Percentiles rank a stretch among this genome's conserved stretches.
Conservation (phyloP, 2,797 vertebrate genomes). For the Tenualosa ilisha region DNA sequence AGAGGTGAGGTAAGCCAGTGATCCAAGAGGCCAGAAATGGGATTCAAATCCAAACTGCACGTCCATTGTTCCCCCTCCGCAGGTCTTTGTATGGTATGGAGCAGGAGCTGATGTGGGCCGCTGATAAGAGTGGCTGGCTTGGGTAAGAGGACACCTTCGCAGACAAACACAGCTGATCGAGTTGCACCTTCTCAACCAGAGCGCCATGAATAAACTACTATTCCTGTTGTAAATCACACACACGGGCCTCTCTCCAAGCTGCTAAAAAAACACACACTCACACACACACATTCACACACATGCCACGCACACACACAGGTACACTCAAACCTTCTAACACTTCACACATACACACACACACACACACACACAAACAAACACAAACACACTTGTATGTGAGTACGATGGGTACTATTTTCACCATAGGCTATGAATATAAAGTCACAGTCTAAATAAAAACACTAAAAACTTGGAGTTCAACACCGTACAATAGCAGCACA, state of each 20-base stretch:
- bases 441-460: neutral
- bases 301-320: neutral
- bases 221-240: slow-evolving; percentile 30
- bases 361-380: neutral
- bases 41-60: slow-evolving; percentile 15
- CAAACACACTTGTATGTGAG: neutral
- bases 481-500: neutral
- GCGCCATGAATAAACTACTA: neutral
- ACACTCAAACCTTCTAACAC: neutral
- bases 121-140: neutral
- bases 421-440: neutral
- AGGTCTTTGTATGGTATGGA: neutral
- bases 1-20: slow-evolving; percentile 17
- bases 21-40: slow-evolving; percentile 14
- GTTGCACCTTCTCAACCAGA: neutral
- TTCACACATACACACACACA: neutral
- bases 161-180: slow-evolving; percentile 18
- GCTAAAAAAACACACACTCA: slow-evolving; percentile 7
- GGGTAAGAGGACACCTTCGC: slow-evolving; percentile 12
- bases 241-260: slow-evolving; percentile 30
- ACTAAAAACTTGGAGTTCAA: neutral
- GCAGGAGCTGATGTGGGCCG: neutral
- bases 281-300: neutral
- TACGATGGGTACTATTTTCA: no score
- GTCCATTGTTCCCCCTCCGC: neutral